These are phyloP conservation scores for Aplidium turbinatum DNA, from an alignment of 23 tunicate species.

Conservation along the genomic window DNA sequence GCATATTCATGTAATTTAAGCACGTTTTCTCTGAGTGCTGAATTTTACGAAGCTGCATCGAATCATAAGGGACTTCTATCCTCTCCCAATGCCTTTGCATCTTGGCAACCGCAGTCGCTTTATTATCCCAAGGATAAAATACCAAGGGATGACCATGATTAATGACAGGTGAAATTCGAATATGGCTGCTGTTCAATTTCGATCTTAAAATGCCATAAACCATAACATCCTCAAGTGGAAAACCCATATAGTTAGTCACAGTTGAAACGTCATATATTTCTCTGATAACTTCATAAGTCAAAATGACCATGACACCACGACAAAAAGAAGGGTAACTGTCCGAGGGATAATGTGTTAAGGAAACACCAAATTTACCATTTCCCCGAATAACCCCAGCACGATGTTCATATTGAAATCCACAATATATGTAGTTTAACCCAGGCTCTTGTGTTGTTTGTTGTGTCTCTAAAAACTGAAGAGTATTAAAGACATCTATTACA, in stretches of 20 bases:
- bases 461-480: conserved; percentile 29
- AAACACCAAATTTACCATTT: conserved; percentile 30
- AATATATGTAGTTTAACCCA: conserved; percentile 25
- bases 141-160: conserved; percentile 48
- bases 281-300: conserved; percentile 31
- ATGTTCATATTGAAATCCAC: conserved; percentile 72
- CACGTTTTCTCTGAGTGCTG: too few species aligned
- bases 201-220: conserved; percentile 66
- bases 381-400: conserved; percentile 39
- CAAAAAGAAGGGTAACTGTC: conserved; percentile 58
- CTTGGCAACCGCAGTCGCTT: conserved; percentile 22
- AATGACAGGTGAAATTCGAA: conserved; percentile 35
- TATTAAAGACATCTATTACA: conserved; percentile 46
- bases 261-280: conserved; percentile 44
- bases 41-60: too few species aligned
- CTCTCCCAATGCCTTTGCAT: conserved; percentile 62
- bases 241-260: conserved; percentile 32
- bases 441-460: background rate
- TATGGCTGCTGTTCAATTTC: conserved; percentile 17
- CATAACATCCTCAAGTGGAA: conserved; percentile 77
- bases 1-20: too few species aligned
- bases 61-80: too few species aligned
- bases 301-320: conserved; percentile 73
- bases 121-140: conserved; percentile 81
- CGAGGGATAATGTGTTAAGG: conserved; percentile 43